Conservation (phyloP, 2,797 vertebrate genomes). For the Sebastes iracundus region DNA sequence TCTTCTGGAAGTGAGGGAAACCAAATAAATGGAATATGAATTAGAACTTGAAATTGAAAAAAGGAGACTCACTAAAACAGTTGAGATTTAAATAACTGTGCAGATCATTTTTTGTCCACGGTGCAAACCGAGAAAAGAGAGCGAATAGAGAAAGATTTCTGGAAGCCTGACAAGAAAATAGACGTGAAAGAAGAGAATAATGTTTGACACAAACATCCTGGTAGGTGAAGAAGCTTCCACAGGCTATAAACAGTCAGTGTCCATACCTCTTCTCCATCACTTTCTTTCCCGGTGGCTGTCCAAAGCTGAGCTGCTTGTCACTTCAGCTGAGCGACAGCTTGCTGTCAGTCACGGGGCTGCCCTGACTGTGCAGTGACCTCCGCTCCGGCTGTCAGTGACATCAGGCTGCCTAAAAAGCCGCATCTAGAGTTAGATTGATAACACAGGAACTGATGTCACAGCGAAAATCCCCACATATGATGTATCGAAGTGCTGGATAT, state of each 20-base stretch:
- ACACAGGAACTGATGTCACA: conserved; percentile 34
- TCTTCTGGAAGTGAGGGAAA: conserved; percentile 69
- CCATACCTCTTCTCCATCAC: neutral
- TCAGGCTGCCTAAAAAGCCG: conserved; percentile 18
- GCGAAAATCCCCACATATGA: conserved; percentile 32
- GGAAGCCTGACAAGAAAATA: conserved; percentile 1
- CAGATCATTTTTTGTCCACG: neutral
- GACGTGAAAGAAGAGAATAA: neutral
- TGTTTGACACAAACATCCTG: conserved; percentile 16
- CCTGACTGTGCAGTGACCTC: conserved; percentile 20
- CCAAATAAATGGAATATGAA: neutral
- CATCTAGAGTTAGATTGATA: conserved; percentile 36
- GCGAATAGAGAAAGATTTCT: neutral
- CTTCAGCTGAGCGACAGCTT: conserved; percentile 46
- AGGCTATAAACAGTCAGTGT: conserved; percentile 5
- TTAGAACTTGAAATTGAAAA: neutral
- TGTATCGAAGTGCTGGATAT: conserved; percentile 20
- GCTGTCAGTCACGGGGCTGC: conserved; percentile 33
- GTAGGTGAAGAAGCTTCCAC: conserved; percentile 1
- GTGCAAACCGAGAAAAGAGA: neutral
- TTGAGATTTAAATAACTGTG: neutral
- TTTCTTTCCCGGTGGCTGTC: conserved; percentile 18
- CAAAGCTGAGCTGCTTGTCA: conserved; percentile 22
- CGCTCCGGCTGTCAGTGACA: neutral
- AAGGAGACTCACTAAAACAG: neutral